Base-by-base conservation (phyloP, 2,113 vertebrate genomes). In the Hipposideros armiger region DNA sequence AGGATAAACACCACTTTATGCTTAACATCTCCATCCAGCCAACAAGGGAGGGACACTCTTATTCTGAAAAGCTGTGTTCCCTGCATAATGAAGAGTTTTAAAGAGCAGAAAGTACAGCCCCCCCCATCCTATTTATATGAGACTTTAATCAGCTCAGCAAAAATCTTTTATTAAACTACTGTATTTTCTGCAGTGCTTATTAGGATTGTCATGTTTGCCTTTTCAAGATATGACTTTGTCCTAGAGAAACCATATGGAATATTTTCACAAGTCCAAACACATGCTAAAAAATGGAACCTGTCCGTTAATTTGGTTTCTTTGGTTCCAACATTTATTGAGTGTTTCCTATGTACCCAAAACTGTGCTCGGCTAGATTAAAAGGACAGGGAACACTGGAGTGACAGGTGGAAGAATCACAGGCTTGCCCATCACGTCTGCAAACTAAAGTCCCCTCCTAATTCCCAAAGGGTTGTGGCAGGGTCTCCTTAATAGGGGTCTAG, bases 171-270 rank as follows among this genome's bases (percentile, higher is more conserved):
- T 69, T 81, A 17, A 64, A 78, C 10, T 3, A 64, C 8, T 69
- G 15, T 56, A 77, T 88, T 82, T 92, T 56, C 82, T 83, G n/a
- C 69, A 74, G 17, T n/a, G 62, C 58, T 94, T 84, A 83, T 86
- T 67, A 82, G 24, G 20, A 58, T 32, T 36, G 30, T 80, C 47
- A 82, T 74, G 86, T 95, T 93, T 85, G n/a, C 16, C 28, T 94
- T 94, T 81, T 82, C 22, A 83, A 87, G 62, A 84, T 82, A 16
- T 84, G 76, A 74, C 16, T 66, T 52, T 58, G 69, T 82, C 54
- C 66, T 90, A 22, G 42, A 95, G 66, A 95, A 87, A 90, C 42
- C 24, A 72, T n/a, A 64, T 7, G 67, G 74, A 66, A 67, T 54
- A 74, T 87, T 83, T 42, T 77, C 47, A 62, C 3, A 66, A 83